phyloP scores from a whole-genome alignment of 2,888 invertebrate genomes.

The Nowickia ferox region DNA sequence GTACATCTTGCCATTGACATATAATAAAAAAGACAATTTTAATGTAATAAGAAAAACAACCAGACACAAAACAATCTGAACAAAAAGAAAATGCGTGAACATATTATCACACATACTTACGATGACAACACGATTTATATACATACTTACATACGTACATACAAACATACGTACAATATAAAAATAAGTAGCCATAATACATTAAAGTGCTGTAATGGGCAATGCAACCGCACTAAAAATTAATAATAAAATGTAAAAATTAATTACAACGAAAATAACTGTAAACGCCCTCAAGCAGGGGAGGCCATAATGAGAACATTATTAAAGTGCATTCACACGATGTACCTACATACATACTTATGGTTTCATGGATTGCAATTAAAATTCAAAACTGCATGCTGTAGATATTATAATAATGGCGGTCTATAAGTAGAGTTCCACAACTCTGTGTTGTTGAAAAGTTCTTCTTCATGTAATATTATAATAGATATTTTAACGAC shows the following conservation, averaged over 20 bases:
- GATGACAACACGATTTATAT: slow-evolving; percentile 15
- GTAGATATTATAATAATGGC: too few relatives aligned
- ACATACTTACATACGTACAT: not conserved
- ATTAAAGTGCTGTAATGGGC: slow-evolving; percentile 25
- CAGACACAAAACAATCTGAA: slow-evolving; percentile 34
- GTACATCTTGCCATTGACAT: slow-evolving; percentile 81
- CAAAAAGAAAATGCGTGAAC: slow-evolving; percentile 41
- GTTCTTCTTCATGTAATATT: too few relatives aligned
- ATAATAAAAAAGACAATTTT: slow-evolving; percentile 76
- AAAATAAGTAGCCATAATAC: slow-evolving; percentile 5
- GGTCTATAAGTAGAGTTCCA: too few relatives aligned
- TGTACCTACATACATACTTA: not conserved
- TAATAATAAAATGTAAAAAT: slow-evolving; percentile 5
- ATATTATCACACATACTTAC: slow-evolving; percentile 41
- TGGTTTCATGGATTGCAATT: too few relatives aligned
- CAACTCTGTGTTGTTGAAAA: too few relatives aligned
- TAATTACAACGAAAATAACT: slow-evolving; percentile 29
- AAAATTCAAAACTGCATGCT: too few relatives aligned
- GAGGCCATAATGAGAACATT: not conserved
- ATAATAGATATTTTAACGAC: too few relatives aligned
- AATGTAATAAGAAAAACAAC: slow-evolving; percentile 55
- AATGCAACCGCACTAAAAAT: slow-evolving; percentile 18
- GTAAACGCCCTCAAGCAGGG: slow-evolving; percentile 6
- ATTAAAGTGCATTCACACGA: not conserved
- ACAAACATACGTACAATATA: not conserved